phyloP scores from a whole-genome alignment of 2,888 invertebrate genomes.

The Keiferia lycopersicella region DNA sequence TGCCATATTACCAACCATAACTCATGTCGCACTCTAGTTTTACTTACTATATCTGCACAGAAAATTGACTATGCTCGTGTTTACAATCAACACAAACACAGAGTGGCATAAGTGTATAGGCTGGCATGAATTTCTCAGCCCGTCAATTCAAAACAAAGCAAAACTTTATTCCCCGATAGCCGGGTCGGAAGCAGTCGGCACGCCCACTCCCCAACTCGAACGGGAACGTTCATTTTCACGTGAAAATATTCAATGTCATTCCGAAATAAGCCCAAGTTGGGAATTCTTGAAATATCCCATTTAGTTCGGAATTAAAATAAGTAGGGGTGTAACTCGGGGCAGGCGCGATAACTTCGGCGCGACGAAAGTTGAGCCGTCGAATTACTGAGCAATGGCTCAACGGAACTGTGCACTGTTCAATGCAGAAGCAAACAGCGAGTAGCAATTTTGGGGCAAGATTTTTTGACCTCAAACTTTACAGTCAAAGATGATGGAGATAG shows the following conservation, averaged over 20 bases:
- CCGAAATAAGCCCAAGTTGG: conserved; percentile 1
- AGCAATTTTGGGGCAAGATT: background rate
- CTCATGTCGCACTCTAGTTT: too few relatives aligned
- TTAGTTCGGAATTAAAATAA: conserved; percentile 18
- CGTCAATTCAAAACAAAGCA: too few relatives aligned
- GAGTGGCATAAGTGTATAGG: too few relatives aligned
- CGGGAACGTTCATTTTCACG: background rate
- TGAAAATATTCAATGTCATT: conserved; percentile 9
- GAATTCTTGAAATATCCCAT: conserved; percentile 11
- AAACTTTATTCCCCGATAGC: too few relatives aligned
- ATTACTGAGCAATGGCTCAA: conserved; percentile 15
- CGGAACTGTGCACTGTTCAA: background rate
- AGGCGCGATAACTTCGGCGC: conserved; percentile 23
- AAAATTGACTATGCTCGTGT: too few relatives aligned
- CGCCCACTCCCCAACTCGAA: background rate
- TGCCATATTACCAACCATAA: too few relatives aligned
- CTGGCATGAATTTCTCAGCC: too few relatives aligned
- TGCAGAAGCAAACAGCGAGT: background rate
- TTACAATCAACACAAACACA: too few relatives aligned
- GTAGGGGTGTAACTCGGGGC: conserved; percentile 9
- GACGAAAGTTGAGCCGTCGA: conserved; percentile 26
- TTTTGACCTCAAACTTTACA: too few relatives aligned
- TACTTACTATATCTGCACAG: too few relatives aligned
- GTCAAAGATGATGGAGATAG: too few relatives aligned
- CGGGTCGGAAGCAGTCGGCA: background rate